Evolutionary conservation across 2,113 vertebrate species (phyloP), one percentile per base, ranked within the genome.

Genomic region (Apistogramma diplotaenia): DNA sequence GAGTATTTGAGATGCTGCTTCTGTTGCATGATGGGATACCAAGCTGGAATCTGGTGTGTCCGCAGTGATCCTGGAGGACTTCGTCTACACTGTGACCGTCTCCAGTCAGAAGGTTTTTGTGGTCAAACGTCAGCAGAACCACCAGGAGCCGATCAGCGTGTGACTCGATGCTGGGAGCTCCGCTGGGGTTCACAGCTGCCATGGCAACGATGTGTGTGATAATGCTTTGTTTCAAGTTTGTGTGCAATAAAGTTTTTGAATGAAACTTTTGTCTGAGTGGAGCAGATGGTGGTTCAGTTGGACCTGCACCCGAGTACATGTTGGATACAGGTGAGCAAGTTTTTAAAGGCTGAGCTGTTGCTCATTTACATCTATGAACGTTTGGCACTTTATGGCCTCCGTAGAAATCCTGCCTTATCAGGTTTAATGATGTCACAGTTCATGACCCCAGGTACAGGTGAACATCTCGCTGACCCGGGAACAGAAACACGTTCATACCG

Each of bases 101-200:
- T 98, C 97, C 0, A 96, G 96, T 58, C 97, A 97, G 94, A 97
- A 97, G 61, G 96, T 98, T 9, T 98, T 98, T 57, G 97, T 98
- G 90, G 97, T 98, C 62, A 98, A 98, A 93, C 94, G 97, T 31
- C 97, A 97, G 82, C 96, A 97, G 92, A 96, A 94, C 78, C 95
- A 95, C 59, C 95, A 94, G 15, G 97, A 97, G 23, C 96, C 96
- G 3, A 87, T 97, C 81, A 92, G 78, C 0, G 95, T 95, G 2
- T 95, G 33, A 35, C 33, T 35, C 9, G 33, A 35, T 2, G 9
- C 33, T 8, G 3, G 71, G 11, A 49, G 62, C 23, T 49, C 62
- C 29, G 62, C 40, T 7, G 16, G 23, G 9, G 16, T 70, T 27
- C 61, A 65, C 15, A 23, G 31, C 31, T 3, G 6, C 7, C 8